Evolutionary conservation across 2,113 vertebrate species (phyloP).

Genomic region (Dolichallabes microphthalmus): DNA sequence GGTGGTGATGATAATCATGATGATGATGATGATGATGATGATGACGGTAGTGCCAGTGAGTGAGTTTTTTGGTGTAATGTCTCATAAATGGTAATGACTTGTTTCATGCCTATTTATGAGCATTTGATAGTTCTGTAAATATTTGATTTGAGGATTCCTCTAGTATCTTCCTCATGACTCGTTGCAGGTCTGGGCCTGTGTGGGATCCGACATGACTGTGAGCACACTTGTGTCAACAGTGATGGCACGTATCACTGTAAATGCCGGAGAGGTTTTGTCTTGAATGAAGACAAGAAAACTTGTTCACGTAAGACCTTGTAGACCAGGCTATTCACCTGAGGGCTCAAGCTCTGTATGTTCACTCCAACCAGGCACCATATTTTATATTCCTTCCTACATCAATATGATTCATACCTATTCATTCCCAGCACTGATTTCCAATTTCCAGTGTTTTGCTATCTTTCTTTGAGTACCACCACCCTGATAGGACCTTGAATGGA

Average conservation of each 20-base stretch:
- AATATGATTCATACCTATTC: background rate
- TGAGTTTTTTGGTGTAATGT: constrained; percentile 36
- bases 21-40: constrained; percentile 29
- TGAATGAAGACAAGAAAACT: constrained; percentile 69
- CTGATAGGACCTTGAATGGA: background rate
- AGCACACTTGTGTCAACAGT: constrained; percentile 68
- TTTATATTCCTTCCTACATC: background rate
- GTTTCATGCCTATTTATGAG: constrained; percentile 45
- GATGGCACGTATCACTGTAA: constrained; percentile 60
- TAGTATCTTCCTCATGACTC: constrained; percentile 34
- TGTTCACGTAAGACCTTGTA: constrained; percentile 73
- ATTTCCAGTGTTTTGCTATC: background rate
- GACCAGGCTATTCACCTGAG: constrained; percentile 38
- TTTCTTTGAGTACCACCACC: background rate
- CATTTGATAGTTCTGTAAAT: constrained; percentile 12
- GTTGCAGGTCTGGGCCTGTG: constrained; percentile 64
- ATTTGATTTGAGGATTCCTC: constrained; percentile 15
- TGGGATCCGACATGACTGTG: constrained; percentile 63
- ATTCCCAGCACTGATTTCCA: background rate
- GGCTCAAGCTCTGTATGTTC: background rate
- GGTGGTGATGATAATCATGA: background rate
- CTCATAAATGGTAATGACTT: constrained; percentile 44
- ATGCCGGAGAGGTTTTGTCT: constrained; percentile 66
- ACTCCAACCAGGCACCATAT: constrained; percentile 20
- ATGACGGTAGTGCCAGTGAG: constrained; percentile 52